Evolutionary conservation across 2,888 invertebrate genomes (phyloP), one percentile per base, ranked within the genome.

Genomic region (Caenorhabditis sp.): DNA sequence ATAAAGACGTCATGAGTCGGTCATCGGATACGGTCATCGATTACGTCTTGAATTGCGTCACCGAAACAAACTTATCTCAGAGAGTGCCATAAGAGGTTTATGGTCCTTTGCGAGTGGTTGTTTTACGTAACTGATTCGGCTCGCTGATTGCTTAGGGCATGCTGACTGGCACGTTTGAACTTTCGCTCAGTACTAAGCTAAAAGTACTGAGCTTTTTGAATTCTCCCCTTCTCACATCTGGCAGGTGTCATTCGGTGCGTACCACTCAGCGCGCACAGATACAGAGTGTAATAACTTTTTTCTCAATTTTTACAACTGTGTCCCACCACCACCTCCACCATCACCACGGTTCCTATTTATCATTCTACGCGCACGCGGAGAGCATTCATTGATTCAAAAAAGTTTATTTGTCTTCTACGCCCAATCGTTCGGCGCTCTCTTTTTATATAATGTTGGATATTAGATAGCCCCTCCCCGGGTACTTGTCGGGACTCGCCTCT

Each of bases 231-330:
- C 35, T 9, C 9, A 37, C 68, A 68, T 68, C 68, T 68, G 68
- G 68, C 59, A 59, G 58, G 58, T 68, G 68, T 26, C 56, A 56
- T 56, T 66, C 55, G 65, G 65, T 32, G 5, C 24, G 50, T 9
- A 22, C n/a, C 15, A 15, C 48, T 32, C 26, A 13, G 27, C 39
- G n/a, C n/a, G n/a, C n/a, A n/a, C n/a, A n/a, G n/a, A n/a, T n/a
- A n/a, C n/a, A n/a, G n/a, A 50, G 68, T 68, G 68, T 68, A 68
- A 68, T 59, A 68, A 68, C 58, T 58, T 58, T 32, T 30, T 52
- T 22, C n/a, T n/a, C n/a, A 15, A 50, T 30, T 50, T 50, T 66
- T 66, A 66, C 66, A 66, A 66, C 59, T 45, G 24, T 20, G 8
- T 52, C 63, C 20, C 8, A 22, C 24, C 20, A 0, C n/a, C 50